Evolutionary conservation across 2,888 invertebrate genomes (phyloP).

Genomic region (Tetragnatha montana): DNA sequence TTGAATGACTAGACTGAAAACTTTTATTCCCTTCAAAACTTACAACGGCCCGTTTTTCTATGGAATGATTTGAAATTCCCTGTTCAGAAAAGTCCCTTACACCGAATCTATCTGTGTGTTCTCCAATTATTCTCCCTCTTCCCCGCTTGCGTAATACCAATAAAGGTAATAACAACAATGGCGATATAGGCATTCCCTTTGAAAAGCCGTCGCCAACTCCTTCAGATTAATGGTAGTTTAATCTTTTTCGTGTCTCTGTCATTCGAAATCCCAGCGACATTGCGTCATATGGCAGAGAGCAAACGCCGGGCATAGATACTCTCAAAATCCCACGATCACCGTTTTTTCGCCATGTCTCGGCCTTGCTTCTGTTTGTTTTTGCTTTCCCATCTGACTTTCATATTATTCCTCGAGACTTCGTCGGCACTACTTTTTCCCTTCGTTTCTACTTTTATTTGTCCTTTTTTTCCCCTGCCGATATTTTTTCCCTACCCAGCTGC

Average conservation of each 20-base stretch:
- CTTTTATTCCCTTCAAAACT: too few species aligned
- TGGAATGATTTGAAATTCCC: too few species aligned
- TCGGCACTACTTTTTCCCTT: conserved; percentile 58
- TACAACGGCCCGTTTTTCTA: too few species aligned
- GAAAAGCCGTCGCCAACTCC: neutral
- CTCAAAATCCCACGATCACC: conserved; percentile 56
- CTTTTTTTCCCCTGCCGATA: conserved; percentile 40
- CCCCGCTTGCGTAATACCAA: too few species aligned
- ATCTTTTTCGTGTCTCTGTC: conserved; percentile 29
- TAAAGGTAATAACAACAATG: too few species aligned
- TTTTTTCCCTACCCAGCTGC: conserved; percentile 63
- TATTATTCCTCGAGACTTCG: conserved; percentile 67
- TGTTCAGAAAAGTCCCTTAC: too few species aligned
- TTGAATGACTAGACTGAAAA: too few species aligned
- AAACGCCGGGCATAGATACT: conserved; percentile 26
- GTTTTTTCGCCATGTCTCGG: conserved; percentile 59
- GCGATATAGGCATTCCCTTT: too few species aligned
- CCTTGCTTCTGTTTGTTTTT: conserved; percentile 59
- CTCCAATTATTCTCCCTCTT: too few species aligned
- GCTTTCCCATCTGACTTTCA: conserved; percentile 69
- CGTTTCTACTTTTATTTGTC: conserved; percentile 37
- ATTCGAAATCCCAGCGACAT: conserved; percentile 25
- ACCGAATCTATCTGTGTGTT: too few species aligned
- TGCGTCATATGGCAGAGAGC: conserved; percentile 45
- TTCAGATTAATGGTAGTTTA: conserved; percentile 18